These are phyloP conservation scores for Cathartes aura DNA, from an alignment of 2,113 vertebrate genomes.

Conservation along the genomic window DNA sequence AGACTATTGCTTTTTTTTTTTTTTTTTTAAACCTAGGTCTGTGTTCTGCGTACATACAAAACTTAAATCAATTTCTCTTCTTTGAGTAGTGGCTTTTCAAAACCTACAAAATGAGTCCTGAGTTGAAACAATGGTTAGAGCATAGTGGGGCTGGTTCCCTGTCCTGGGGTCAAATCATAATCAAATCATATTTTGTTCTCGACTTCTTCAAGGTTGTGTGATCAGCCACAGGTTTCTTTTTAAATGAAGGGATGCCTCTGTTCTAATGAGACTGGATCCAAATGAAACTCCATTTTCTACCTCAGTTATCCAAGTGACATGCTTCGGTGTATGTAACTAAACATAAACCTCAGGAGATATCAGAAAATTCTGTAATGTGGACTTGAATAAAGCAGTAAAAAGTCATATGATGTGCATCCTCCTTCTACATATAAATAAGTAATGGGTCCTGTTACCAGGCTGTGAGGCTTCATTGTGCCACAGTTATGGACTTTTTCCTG, in stretches of 20 bases:
- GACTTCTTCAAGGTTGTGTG: background rate
- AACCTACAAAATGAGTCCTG: background rate
- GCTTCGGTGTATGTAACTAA: background rate
- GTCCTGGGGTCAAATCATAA: background rate
- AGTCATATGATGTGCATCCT: background rate
- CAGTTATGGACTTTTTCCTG: constrained; percentile 3
- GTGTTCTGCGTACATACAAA: background rate
- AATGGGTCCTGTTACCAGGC: background rate
- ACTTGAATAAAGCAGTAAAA: background rate
- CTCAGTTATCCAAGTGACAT: background rate
- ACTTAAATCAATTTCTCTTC: background rate
- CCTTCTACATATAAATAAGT: constrained; percentile 8
- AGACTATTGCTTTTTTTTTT: background rate
- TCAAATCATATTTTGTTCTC: background rate
- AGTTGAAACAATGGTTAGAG: background rate
- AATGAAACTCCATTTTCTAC: background rate
- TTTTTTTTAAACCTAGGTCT: background rate
- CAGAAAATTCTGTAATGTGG: background rate
- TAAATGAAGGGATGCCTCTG: background rate
- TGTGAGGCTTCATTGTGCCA: constrained; percentile 6
- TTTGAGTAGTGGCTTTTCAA: background rate
- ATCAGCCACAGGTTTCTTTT: background rate
- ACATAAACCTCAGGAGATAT: background rate
- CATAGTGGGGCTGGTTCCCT: background rate
- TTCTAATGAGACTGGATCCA: background rate